Percentiles rank a stretch among this genome's conserved stretches.
phyloP scores from a whole-genome alignment of 2,797 vertebrate species.

The Rhincodon typus region DNA sequence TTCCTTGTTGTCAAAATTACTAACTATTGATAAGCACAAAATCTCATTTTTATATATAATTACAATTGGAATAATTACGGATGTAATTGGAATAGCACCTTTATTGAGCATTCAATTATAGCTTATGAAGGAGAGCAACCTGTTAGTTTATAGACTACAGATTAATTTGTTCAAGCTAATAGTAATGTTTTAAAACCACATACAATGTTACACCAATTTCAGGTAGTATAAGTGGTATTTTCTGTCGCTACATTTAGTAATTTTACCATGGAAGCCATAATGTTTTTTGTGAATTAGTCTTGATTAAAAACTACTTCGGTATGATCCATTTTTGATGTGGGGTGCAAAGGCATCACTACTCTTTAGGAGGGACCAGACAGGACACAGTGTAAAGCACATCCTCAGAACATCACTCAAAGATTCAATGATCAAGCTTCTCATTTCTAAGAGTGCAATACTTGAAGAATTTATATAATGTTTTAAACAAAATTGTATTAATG shows the following conservation, averaged over 20 bases:
- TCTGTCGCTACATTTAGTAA: background rate
- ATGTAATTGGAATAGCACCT: background rate
- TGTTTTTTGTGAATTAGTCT: background rate
- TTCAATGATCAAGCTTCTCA: background rate
- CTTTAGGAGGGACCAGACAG: background rate
- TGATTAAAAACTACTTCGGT: background rate
- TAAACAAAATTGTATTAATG: background rate
- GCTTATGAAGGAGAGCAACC: background rate
- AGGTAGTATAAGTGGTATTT: background rate
- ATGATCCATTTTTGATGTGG: background rate
- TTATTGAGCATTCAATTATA: background rate
- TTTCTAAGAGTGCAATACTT: background rate
- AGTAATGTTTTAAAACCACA: background rate
- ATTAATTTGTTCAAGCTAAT: background rate
- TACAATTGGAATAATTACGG: background rate
- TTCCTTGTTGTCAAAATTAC: background rate
- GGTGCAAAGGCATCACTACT: background rate
- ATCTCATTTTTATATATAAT: background rate
- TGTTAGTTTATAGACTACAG: background rate
- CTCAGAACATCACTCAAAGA: background rate
- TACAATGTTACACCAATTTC: background rate
- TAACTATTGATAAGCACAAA: background rate
- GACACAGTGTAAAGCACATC: background rate
- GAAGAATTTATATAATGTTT: background rate
- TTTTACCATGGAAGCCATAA: background rate